phyloP scores from a whole-genome alignment of 2,113 vertebrate genomes.

The Eulemur rufifrons region DNA sequence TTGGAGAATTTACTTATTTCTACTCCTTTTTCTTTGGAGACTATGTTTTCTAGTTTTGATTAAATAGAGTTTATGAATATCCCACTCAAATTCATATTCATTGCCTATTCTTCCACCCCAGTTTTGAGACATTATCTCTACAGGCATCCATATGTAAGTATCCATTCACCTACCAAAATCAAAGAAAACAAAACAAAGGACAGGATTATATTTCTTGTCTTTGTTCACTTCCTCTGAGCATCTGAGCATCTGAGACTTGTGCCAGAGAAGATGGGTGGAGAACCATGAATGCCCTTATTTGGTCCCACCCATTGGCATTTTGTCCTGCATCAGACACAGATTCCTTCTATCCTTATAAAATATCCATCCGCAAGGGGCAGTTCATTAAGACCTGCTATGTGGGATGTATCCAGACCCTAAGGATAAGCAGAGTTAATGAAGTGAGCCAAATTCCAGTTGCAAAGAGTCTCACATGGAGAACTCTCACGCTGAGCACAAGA shows the following conservation, averaged over 20 bases:
- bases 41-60: not conserved
- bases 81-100: too few relatives aligned
- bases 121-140: not conserved
- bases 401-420: not conserved
- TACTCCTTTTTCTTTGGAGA: not conserved
- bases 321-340: not conserved
- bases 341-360: not conserved
- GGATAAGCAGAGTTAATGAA: not conserved
- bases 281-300: not conserved
- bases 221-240: not conserved
- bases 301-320: too few relatives aligned
- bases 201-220: not conserved
- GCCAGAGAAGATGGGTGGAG: not conserved
- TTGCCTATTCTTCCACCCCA: not conserved
- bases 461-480: not conserved
- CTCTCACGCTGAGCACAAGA: not conserved
- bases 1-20: not conserved
- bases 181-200: not conserved
- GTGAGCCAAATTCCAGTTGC: not conserved
- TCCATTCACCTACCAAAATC: not conserved
- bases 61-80: not conserved
- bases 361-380: not conserved
- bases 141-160: not conserved
- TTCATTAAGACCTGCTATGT: not conserved
- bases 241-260: not conserved